Evolutionary conservation across 1,140 invertebrate species (phyloP).

Genomic region (Drosophila miranda): DNA sequence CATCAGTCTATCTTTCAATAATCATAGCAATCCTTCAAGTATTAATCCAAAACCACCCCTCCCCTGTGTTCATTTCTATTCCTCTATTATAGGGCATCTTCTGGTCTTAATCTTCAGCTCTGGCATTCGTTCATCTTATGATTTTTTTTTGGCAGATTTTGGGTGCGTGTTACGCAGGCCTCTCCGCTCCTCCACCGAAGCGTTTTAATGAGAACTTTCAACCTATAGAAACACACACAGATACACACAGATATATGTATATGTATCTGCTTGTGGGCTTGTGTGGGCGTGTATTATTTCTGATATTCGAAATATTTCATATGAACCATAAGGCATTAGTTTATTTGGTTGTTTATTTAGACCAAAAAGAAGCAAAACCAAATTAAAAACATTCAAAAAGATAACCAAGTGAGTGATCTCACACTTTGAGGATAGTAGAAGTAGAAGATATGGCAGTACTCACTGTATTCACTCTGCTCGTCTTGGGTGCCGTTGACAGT

Average conservation of each 20-base stretch:
- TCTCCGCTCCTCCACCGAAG: too few species aligned
- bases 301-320: constrained; percentile 71
- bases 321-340: constrained; percentile 48
- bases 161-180: constrained; percentile 33
- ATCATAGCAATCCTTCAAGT: too few species aligned
- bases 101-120: too few species aligned
- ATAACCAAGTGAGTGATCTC: constrained; percentile 7
- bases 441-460: constrained; percentile 83
- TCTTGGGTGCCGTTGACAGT: constrained; percentile 90
- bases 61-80: too few species aligned
- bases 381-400: constrained; percentile 22
- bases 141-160: constrained; percentile 38
- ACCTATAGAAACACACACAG: not conserved
- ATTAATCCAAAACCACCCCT: too few species aligned
- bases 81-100: too few species aligned
- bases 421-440: constrained; percentile 25
- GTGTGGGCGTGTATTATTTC: constrained; percentile 38
- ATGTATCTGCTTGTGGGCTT: not conserved
- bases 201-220: too few species aligned
- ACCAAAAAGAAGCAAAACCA: constrained; percentile 24
- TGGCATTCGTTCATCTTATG: constrained; percentile 16
- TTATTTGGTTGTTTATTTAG: constrained; percentile 70
- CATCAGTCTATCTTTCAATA: too few species aligned
- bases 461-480: constrained; percentile 90
- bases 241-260: not conserved